Evolutionary conservation across 2,888 invertebrate genomes (phyloP).

Genomic region (Megamerina dolium): DNA sequence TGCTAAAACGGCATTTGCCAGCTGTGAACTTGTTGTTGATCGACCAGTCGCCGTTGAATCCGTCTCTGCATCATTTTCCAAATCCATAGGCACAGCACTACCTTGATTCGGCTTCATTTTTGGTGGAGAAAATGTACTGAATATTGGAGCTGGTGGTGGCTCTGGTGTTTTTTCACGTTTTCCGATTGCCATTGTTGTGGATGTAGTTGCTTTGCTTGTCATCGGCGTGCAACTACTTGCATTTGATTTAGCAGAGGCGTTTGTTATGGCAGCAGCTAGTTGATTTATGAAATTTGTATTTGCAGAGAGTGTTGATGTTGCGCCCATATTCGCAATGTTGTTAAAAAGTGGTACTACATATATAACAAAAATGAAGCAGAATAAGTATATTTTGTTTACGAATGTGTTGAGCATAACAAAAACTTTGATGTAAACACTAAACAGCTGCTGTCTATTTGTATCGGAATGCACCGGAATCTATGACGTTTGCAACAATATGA

Average conservation of each 20-base stretch:
- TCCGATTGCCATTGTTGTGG: constrained; percentile 2
- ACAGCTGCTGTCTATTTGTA: constrained; percentile 5
- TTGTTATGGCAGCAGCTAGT: constrained; percentile 36
- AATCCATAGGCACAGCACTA: constrained; percentile 52
- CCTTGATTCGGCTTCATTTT: constrained; percentile 52
- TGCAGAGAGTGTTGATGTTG: too few species aligned
- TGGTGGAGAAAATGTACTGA: constrained; percentile 15
- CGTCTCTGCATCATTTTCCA: constrained; percentile 45
- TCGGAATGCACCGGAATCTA: too few species aligned
- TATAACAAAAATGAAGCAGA: too few species aligned
- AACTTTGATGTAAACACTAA: background rate
- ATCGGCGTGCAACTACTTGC: constrained; percentile 14
- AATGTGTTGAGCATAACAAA: background rate
- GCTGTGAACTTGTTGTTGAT: background rate
- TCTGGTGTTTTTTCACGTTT: constrained; percentile 17
- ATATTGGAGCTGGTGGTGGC: constrained; percentile 22
- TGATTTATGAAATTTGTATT: constrained; percentile 43
- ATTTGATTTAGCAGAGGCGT: constrained; percentile 20
- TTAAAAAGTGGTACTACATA: constrained; percentile 34
- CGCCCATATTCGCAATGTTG: constrained; percentile 31
- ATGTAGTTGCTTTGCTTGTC: constrained; percentile 8
- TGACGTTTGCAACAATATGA: too few species aligned
- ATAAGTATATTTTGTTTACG: constrained; percentile 3
- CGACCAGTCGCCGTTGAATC: constrained; percentile 18
- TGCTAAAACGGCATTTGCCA: constrained; percentile 7